These are phyloP conservation scores for Synodontis membranacea DNA, from an alignment of 2,113 vertebrate genomes.

Conservation along the genomic window DNA sequence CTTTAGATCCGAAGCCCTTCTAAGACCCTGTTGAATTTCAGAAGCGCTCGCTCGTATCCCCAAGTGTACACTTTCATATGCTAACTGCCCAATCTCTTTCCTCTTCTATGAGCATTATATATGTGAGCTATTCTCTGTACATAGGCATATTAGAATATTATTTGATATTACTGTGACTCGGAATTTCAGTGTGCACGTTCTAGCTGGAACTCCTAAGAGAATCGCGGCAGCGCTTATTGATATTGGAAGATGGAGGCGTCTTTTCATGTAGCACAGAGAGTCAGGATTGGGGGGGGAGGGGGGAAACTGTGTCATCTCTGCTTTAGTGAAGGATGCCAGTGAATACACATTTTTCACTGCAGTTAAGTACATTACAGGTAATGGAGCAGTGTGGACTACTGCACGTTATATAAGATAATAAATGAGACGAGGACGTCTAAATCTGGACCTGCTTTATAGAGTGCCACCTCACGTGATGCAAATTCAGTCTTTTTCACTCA, in stretches of 20 bases:
- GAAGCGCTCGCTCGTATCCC: slow-evolving; percentile 38
- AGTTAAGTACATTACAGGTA: slow-evolving; percentile 17
- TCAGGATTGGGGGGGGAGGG: background rate
- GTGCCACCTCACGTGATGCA: background rate
- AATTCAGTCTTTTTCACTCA: background rate
- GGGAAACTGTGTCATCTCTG: background rate
- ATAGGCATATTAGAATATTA: slow-evolving; percentile 34
- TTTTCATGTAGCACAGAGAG: slow-evolving; percentile 35
- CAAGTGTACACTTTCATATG: slow-evolving; percentile 40
- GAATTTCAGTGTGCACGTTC: slow-evolving; percentile 28
- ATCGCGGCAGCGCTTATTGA: slow-evolving; percentile 30
- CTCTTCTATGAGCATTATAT: slow-evolving; percentile 28
- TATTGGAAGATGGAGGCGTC: slow-evolving; percentile 23
- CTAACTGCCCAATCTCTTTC: slow-evolving; percentile 39
- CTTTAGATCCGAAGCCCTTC: slow-evolving; percentile 30
- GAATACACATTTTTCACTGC: slow-evolving; percentile 17
- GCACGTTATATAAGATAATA: background rate
- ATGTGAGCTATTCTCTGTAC: slow-evolving; percentile 32
- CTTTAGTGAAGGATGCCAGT: slow-evolving; percentile 24
- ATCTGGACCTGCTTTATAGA: slow-evolving; percentile 12
- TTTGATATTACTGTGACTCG: slow-evolving; percentile 38
- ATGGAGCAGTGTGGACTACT: slow-evolving; percentile 10
- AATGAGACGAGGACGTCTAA: slow-evolving; percentile 8
- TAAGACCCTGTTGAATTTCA: slow-evolving; percentile 51
- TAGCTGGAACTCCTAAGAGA: slow-evolving; percentile 23